phyloP scores from a whole-genome alignment of 2,888 invertebrate genomes.

The Brachypterus glaber region DNA sequence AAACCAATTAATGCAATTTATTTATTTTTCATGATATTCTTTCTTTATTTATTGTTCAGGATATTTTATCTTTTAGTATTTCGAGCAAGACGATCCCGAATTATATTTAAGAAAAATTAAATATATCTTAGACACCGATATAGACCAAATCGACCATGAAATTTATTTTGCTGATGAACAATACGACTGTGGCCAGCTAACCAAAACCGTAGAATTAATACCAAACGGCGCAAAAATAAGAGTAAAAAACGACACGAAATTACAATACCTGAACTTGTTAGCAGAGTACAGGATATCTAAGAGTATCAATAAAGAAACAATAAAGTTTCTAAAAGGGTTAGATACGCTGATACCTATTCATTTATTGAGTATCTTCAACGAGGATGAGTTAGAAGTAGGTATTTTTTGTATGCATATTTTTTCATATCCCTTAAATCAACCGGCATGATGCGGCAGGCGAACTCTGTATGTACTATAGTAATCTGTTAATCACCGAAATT shows the following conservation, averaged over 20 bases:
- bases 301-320: constrained; percentile 73
- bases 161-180: constrained; percentile 84
- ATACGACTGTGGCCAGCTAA: constrained; percentile 70
- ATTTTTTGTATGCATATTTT: too few species aligned
- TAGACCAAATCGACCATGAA: constrained; percentile 70
- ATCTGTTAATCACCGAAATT: too few species aligned
- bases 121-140: constrained; percentile 83
- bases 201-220: constrained; percentile 71
- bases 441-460: too few species aligned
- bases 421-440: too few species aligned
- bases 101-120: constrained; percentile 87
- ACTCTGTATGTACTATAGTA: too few species aligned
- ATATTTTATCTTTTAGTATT: constrained; percentile 59
- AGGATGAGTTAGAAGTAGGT: constrained; percentile 86
- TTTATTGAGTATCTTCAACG: constrained; percentile 88
- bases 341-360: constrained; percentile 88
- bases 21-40: too few species aligned
- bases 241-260: constrained; percentile 67
- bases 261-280: constrained; percentile 77
- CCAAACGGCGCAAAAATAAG: constrained; percentile 69
- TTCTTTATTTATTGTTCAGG: too few species aligned
- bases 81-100: constrained; percentile 93
- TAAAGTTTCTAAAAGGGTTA: constrained; percentile 81
- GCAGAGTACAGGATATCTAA: constrained; percentile 82
- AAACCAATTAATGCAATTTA: too few species aligned